Evolutionary conservation across 1,140 invertebrate genomes (phyloP).

Genomic region (Musca domestica): DNA sequence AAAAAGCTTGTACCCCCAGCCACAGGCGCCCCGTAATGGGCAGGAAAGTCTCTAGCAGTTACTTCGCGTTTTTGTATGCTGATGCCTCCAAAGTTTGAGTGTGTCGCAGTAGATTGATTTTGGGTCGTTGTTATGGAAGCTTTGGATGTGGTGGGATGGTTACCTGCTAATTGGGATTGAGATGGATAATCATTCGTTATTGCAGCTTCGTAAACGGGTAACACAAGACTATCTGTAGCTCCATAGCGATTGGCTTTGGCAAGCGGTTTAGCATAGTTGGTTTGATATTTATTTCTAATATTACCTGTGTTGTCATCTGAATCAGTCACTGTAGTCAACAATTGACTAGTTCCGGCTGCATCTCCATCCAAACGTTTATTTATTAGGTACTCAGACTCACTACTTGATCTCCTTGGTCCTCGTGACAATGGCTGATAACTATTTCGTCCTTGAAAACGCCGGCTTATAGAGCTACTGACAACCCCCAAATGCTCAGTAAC

Average conservation of each 20-base stretch:
- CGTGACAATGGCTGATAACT: slow-evolving; percentile 70
- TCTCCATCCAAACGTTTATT: slow-evolving; percentile 38
- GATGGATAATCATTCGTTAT: slow-evolving; percentile 41
- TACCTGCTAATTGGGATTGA: slow-evolving; percentile 49
- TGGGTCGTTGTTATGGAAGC: slow-evolving; percentile 35
- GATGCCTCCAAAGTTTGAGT: slow-evolving; percentile 30
- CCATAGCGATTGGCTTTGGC: slow-evolving; percentile 30
- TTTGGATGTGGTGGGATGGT: slow-evolving; percentile 28
- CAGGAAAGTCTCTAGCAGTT: slow-evolving; percentile 37
- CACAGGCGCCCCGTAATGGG: slow-evolving; percentile 35
- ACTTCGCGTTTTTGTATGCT: slow-evolving; percentile 28
- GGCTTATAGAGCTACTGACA: slow-evolving; percentile 74
- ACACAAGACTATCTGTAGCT: slow-evolving; percentile 29
- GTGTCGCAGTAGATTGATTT: slow-evolving; percentile 31
- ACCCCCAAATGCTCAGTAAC: slow-evolving; percentile 89
- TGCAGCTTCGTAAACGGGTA: slow-evolving; percentile 27
- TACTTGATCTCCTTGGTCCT: slow-evolving; percentile 56
- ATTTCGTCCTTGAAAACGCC: slow-evolving; percentile 68
- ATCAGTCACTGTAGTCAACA: neutral
- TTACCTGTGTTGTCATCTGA: slow-evolving; percentile 23
- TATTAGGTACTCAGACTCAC: slow-evolving; percentile 50
- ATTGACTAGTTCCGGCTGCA: neutral
- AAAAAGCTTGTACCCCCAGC: slow-evolving; percentile 36
- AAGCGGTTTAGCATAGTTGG: slow-evolving; percentile 25
- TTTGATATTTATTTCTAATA: slow-evolving; percentile 23